Evolutionary conservation across 2,888 invertebrate genomes (phyloP).

Genomic region (Volucella zonaria): DNA sequence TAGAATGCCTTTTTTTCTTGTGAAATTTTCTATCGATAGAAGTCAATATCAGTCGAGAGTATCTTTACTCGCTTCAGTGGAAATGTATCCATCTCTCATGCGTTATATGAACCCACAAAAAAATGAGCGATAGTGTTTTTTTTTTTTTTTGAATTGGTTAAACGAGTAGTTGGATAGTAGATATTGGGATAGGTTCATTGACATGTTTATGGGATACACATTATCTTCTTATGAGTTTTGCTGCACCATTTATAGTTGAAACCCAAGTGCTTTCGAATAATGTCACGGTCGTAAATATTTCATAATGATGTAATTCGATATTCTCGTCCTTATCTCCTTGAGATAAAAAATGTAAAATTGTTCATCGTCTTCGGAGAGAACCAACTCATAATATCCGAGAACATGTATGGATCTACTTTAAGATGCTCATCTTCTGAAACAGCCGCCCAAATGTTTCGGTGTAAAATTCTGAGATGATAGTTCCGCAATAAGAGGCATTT

Average conservation of each 20-base stretch:
- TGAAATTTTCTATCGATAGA: slow-evolving; percentile 3
- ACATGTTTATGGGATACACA: slow-evolving; percentile 60
- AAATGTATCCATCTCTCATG: slow-evolving; percentile 4
- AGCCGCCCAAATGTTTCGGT: no score
- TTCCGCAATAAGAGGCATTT: no score
- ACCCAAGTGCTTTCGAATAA: slow-evolving; percentile 10
- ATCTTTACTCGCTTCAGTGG: slow-evolving; percentile 13
- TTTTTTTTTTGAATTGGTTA: no score
- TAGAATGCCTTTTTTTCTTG: not conserved
- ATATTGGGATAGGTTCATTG: slow-evolving; percentile 39
- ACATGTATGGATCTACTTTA: no score
- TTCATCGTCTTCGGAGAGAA: no score
- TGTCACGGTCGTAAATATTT: slow-evolving; percentile 58
- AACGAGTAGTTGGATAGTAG: slow-evolving; percentile 10
- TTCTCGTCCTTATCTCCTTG: not conserved
- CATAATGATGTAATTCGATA: slow-evolving; percentile 53
- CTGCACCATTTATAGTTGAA: not conserved
- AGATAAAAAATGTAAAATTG: no score
- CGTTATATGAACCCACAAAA: slow-evolving; percentile 3
- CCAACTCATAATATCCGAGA: no score
- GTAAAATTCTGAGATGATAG: no score
- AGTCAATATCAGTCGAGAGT: not conserved
- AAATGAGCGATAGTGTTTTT: no score
- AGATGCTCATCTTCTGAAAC: no score
- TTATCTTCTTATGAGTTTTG: slow-evolving; percentile 41